These are phyloP conservation scores for Batillaria attramentaria DNA, from an alignment of 1,140 invertebrate species.

Conservation along the genomic window DNA sequence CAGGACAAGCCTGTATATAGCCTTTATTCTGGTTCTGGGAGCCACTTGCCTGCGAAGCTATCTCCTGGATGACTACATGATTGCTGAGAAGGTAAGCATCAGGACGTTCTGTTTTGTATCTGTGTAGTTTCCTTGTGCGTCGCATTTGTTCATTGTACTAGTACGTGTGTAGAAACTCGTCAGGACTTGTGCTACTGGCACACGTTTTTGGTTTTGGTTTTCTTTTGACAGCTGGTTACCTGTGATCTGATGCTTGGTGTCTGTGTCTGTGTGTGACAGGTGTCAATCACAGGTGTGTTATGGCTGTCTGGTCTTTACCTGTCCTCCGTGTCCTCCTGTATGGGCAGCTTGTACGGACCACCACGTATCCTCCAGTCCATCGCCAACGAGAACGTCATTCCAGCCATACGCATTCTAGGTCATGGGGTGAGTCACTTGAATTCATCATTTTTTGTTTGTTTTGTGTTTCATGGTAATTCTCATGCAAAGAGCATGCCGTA, in stretches of 20 bases:
- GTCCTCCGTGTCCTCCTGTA: slow-evolving; percentile 93
- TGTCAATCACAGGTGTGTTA: slow-evolving; percentile 78
- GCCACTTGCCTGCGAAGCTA: slow-evolving; percentile 84
- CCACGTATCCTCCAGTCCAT: slow-evolving; percentile 95
- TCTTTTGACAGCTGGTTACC: not conserved
- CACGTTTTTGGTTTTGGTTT: not conserved
- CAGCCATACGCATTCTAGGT: slow-evolving; percentile 86
- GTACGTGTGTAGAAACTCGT: too few species aligned
- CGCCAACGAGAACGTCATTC: slow-evolving; percentile 95
- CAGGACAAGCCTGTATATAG: slow-evolving; percentile 91
- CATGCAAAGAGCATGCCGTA: not conserved
- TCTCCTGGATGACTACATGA: slow-evolving; percentile 88
- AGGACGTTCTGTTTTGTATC: not conserved
- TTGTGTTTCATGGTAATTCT: not conserved
- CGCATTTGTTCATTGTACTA: too few species aligned
- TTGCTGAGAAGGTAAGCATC: slow-evolving; percentile 75
- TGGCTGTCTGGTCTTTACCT: slow-evolving; percentile 94
- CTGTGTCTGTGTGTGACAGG: slow-evolving; percentile 58
- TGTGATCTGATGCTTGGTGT: not conserved
- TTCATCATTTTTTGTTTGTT: not conserved
- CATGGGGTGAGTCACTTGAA: slow-evolving; percentile 82
- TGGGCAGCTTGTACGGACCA: slow-evolving; percentile 95
- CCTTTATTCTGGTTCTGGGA: slow-evolving; percentile 91
- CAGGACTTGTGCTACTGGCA: not conserved
- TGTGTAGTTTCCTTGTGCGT: not conserved